A percentile compares a stretch with the other conserved stretches of the same genome.
phyloP scores from a whole-genome alignment of 2,888 invertebrate species.

The Drosophila mercatorum region DNA sequence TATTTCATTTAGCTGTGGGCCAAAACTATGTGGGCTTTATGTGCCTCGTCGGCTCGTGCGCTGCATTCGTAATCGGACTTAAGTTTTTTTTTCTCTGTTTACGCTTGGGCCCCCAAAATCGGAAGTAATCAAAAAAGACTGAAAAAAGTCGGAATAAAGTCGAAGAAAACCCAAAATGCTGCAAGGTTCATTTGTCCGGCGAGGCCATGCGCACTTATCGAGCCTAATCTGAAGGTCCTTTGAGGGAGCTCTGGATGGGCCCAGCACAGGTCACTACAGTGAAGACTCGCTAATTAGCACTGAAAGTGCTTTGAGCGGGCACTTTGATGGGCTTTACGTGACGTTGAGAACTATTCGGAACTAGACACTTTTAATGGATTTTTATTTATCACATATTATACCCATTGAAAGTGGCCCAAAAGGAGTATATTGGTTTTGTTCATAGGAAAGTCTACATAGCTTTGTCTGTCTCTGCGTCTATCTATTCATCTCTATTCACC shows the following conservation, averaged over 20 bases:
- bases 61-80: constrained; percentile 61
- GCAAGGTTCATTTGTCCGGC: constrained; percentile 52
- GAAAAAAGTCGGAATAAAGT: background rate
- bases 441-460: background rate
- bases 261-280: background rate
- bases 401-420: no score
- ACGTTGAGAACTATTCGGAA: background rate
- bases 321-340: constrained; percentile 1
- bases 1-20: constrained; percentile 64
- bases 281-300: background rate
- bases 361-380: background rate
- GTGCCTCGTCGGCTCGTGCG: constrained; percentile 58
- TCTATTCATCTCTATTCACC: background rate
- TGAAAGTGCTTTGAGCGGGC: background rate
- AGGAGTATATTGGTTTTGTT: background rate
- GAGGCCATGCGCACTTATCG: constrained; percentile 41
- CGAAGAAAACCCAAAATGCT: background rate
- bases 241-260: background rate
- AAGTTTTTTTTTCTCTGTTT: constrained; percentile 24
- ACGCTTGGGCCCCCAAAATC: constrained; percentile 57
- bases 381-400: no score
- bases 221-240: constrained; percentile 1
- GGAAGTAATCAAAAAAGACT: constrained; percentile 66
- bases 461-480: background rate
- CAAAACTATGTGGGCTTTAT: constrained; percentile 57